Conservation (phyloP, 2,113 vertebrate genomes). For the Rhea pennata region DNA sequence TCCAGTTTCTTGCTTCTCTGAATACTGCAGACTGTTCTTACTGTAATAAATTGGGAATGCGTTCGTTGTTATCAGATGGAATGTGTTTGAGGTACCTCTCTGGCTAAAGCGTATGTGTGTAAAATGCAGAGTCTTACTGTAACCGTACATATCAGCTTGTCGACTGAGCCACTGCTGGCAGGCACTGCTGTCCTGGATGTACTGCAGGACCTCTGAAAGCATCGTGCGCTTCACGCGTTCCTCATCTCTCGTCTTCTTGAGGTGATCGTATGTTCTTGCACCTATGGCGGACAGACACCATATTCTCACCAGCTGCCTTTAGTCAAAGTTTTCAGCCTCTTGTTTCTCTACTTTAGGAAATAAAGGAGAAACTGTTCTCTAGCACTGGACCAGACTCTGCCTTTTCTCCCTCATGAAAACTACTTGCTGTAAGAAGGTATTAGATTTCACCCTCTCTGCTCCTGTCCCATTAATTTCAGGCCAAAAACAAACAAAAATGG, state of each 20-base stretch:
- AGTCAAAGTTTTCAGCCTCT: accelerated
- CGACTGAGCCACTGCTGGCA: constrained; percentile 99
- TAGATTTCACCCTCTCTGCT: not conserved
- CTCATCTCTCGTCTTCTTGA: constrained; percentile 89
- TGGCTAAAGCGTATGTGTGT: not conserved
- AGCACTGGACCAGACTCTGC: not conserved
- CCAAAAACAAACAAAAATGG: not conserved
- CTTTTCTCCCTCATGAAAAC: not conserved
- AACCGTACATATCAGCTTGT: constrained; percentile 91
- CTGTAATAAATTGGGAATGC: accelerated
- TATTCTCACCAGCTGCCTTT: not conserved
- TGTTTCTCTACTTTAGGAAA: not conserved
- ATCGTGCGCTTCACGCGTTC: constrained; percentile 93
- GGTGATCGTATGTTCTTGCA: constrained; percentile 91
- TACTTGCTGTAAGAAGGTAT: not conserved
- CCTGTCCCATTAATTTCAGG: not conserved
- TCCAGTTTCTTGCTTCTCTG: not conserved
- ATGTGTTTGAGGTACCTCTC: accelerated
- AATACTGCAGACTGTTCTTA: not conserved
- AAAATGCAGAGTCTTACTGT: not conserved
- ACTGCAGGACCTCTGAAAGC: constrained; percentile 95
- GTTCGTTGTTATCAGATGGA: too few species aligned
- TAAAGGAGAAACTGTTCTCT: not conserved
- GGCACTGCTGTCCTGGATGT: constrained; percentile 93
- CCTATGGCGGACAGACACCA: constrained; percentile 71